Percentiles rank a stretch among this genome's conserved stretches.
Conservation (phyloP, 2,797 vertebrate species). For the Bryconaethiops microstoma region DNA sequence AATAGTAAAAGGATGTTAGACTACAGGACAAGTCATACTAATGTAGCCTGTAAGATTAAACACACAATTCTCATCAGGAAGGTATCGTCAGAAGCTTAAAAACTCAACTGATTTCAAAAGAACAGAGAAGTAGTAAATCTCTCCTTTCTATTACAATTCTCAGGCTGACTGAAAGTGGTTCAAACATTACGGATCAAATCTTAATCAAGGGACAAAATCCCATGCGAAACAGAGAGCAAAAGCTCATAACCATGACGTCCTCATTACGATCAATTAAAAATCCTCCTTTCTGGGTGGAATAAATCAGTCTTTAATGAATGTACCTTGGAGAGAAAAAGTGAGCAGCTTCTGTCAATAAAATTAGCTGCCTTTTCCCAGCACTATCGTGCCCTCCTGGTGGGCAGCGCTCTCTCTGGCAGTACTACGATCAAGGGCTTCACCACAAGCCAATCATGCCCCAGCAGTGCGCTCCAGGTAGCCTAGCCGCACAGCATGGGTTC, state of each 20-base stretch:
- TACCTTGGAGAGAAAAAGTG: conserved; percentile 22
- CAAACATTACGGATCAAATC: not conserved
- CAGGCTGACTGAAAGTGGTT: not conserved
- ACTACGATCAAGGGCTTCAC: conserved; percentile 54
- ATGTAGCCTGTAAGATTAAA: not conserved
- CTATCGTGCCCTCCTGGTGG: conserved; percentile 43
- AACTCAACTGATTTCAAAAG: not conserved
- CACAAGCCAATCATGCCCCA: conserved; percentile 52
- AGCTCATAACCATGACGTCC: conserved; percentile 22
- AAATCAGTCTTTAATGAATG: conserved; percentile 46
- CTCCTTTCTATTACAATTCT: not conserved
- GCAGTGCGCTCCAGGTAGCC: conserved; percentile 40
- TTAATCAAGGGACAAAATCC: not conserved
- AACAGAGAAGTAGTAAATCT: not conserved
- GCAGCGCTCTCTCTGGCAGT: conserved; percentile 31
- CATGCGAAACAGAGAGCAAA: not conserved
- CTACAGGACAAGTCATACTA: not conserved
- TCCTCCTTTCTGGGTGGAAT: conserved; percentile 30
- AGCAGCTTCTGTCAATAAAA: conserved; percentile 49
- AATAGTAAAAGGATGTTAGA: not conserved
- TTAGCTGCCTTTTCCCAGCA: conserved; percentile 38
- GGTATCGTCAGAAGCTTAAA: no score
- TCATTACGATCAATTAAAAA: conserved; percentile 37
- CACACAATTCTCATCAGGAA: not conserved
- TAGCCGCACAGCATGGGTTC: conserved; percentile 38